Base-by-base conservation (phyloP, 2,797 vertebrate genomes). In the Octomys mimax region DNA sequence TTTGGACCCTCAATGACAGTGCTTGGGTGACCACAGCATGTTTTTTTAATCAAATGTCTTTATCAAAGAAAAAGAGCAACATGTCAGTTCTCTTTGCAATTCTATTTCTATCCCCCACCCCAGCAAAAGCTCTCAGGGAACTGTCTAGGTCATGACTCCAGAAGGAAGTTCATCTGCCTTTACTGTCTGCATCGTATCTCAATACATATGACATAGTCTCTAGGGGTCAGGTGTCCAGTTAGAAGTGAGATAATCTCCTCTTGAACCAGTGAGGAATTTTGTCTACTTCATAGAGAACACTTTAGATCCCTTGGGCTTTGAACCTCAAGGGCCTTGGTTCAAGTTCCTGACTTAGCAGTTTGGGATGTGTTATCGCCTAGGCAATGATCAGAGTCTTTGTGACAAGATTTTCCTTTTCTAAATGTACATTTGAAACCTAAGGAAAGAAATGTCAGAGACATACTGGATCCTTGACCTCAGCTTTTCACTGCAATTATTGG, bases 401-500 rank as follows among this genome's bases (percentile, higher is more conserved):
- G n/a, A 95, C 78, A 12, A 22, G 42, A 16, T 71, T 95, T 91
- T 42, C 21, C 57, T 46, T n/a, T 86, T 52, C 21, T 66, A 52
- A 26, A 68, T 62, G 49, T 2, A 59, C 22, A 36, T 78, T 78
- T 71, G 93, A 87, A 96, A 96, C 39, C n/a, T 33, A 59, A 95
- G 54, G 49, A 73, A 92, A 92, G 2, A 54, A 13, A 92, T 26
- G 21, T 85, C 66, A 59, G 39, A 54, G 14, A 90, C 2, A 26
- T 19, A 87, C 81, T 85, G 52, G 1, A 31, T 68, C 22, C 66
- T 39, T 87, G 49, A 81, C 22, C 16, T 85, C 21, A 78, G 68
- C 31, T 96, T 26, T 78, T 91, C 62, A 62, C 49, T 54, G 77
- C 26, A 70, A 42, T 33, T 14, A 49, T 11, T 6, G 49, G 39